Evolutionary conservation across 2,113 vertebrate genomes (phyloP).

Genomic region (Acrocephalus arundinaceus): DNA sequence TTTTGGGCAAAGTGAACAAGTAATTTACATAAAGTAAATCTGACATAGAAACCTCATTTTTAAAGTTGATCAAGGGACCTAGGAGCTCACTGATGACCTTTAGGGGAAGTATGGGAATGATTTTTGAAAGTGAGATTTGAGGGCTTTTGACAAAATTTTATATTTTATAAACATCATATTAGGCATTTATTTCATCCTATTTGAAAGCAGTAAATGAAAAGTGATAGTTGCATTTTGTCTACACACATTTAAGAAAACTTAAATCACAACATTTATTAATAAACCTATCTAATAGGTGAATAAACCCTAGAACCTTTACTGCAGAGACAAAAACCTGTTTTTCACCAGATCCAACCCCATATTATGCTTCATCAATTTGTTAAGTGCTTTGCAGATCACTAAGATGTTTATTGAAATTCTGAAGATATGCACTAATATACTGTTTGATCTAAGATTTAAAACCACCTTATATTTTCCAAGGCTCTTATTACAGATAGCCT

Average conservation of each 20-base stretch:
- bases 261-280: not conserved
- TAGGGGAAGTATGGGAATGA: not conserved
- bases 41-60: not conserved
- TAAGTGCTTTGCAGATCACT: not conserved
- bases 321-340: not conserved
- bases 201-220: not conserved
- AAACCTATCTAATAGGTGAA: not conserved
- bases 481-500: not conserved
- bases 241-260: not conserved
- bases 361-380: conserved; percentile 2
- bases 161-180: not conserved
- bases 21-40: not conserved
- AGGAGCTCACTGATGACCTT: not conserved
- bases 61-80: not conserved
- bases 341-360: not conserved
- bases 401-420: not conserved
- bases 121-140: not conserved
- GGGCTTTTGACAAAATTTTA: not conserved
- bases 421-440: not conserved
- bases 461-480: not conserved
- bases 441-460: conserved; percentile 3
- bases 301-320: not conserved
- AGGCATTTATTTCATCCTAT: not conserved
- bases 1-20: not conserved
- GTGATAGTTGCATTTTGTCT: not conserved